phyloP scores from a whole-genome alignment of 2,113 vertebrate genomes.

The Colinus virginianus region DNA sequence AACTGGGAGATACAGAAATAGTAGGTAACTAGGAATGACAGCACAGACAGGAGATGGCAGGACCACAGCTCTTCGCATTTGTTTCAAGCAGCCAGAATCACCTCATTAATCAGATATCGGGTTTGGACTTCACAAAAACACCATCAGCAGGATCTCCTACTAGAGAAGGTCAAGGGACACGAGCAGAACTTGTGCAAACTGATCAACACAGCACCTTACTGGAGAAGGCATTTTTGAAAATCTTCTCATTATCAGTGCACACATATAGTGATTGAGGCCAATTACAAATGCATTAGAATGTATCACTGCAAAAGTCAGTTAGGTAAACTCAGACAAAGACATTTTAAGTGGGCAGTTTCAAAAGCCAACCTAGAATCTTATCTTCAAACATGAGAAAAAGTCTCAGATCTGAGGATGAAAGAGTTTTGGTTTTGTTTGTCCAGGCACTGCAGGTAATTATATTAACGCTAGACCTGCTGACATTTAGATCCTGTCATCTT shows the following conservation, averaged over 20 bases:
- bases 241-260: neutral
- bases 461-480: slow-evolving; percentile 31
- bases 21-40: neutral
- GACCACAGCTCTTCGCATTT: neutral
- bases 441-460: slow-evolving; percentile 31
- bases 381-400: slow-evolving; percentile 37
- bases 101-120: neutral
- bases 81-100: neutral
- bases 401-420: slow-evolving; percentile 50
- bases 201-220: accelerated
- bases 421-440: slow-evolving; percentile 36
- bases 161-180: neutral
- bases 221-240: neutral
- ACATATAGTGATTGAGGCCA: neutral
- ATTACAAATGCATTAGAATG: neutral
- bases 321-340: neutral
- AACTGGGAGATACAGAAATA: neutral
- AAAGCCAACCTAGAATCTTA: slow-evolving; percentile 6
- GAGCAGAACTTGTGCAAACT: neutral
- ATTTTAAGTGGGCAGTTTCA: slow-evolving; percentile 5
- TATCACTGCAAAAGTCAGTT: neutral
- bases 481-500: neutral
- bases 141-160: neutral
- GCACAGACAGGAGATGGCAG: neutral
- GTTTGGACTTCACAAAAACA: neutral